phyloP scores from a whole-genome alignment of 23 tunicate genomes.

The Halocynthia aurantium region DNA sequence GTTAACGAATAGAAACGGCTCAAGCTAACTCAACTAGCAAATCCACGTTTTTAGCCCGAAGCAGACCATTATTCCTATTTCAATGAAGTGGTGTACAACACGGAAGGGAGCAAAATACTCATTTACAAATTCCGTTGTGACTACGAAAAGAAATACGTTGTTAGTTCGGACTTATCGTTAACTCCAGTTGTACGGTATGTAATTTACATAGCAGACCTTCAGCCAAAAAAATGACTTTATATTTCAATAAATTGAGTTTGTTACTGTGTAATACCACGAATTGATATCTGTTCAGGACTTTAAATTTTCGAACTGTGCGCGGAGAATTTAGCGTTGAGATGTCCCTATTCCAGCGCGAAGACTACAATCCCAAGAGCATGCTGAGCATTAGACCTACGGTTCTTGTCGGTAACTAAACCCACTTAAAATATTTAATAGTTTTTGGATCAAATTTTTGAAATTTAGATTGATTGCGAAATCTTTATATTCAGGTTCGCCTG shows the following conservation, averaged over 20 bases:
- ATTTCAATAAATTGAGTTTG: neutral
- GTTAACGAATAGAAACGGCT: neutral
- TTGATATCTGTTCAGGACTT: constrained; percentile 36
- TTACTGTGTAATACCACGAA: neutral
- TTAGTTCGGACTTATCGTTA: constrained; percentile 34
- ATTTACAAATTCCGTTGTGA: constrained; percentile 25
- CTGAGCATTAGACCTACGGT: constrained; percentile 43
- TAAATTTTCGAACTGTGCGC: constrained; percentile 44
- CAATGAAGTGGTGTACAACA: constrained; percentile 37
- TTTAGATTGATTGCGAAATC: neutral
- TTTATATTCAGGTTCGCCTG: constrained; percentile 42
- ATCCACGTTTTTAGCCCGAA: constrained; percentile 20
- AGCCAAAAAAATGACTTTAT: neutral
- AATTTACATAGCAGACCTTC: neutral
- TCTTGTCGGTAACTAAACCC: constrained; percentile 29
- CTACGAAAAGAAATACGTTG: constrained; percentile 63
- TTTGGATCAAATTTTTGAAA: neutral
- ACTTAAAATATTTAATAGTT: too few relatives aligned
- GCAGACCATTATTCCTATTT: constrained; percentile 35
- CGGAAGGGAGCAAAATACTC: neutral
- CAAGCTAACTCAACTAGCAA: neutral
- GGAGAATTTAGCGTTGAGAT: constrained; percentile 53
- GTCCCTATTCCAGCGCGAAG: constrained; percentile 51
- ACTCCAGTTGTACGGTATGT: constrained; percentile 24
- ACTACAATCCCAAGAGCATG: constrained; percentile 62